phyloP scores from a whole-genome alignment of 2,888 invertebrate species.

The Alsophila aescularia region DNA sequence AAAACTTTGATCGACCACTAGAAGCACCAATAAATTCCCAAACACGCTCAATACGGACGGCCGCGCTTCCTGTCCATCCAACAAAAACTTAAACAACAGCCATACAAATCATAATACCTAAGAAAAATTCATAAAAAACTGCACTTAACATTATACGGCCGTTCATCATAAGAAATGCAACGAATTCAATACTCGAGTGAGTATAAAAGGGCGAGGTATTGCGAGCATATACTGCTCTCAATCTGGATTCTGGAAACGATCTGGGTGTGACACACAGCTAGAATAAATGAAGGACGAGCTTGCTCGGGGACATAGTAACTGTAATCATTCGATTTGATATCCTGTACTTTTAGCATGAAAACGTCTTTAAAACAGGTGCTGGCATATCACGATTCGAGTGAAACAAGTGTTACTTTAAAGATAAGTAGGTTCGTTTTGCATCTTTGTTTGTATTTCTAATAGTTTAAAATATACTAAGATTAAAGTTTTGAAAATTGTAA shows the following conservation, averaged over 20 bases:
- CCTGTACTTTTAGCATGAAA: too few species aligned
- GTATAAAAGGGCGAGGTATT: conserved; percentile 13
- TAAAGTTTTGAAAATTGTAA: too few species aligned
- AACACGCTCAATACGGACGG: conserved; percentile 14
- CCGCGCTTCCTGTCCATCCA: conserved; percentile 16
- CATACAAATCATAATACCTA: conserved; percentile 31
- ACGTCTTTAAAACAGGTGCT: too few species aligned
- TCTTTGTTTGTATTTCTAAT: too few species aligned
- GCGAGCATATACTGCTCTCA: conserved; percentile 4
- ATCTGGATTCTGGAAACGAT: conserved; percentile 6
- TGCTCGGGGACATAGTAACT: too few species aligned
- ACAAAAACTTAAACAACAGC: conserved; percentile 16
- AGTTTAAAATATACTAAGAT: too few species aligned
- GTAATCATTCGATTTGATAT: too few species aligned
- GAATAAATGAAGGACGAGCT: too few species aligned
- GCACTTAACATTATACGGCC: conserved; percentile 21
- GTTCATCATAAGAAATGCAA: conserved; percentile 31
- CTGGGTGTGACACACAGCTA: conserved; percentile 13
- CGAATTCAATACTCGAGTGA: conserved; percentile 29
- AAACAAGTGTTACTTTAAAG: too few species aligned
- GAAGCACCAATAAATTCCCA: conserved; percentile 2
- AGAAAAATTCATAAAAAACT: conserved; percentile 31
- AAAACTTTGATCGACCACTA: not conserved
- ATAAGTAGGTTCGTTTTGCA: too few species aligned
- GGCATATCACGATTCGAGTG: too few species aligned